These are phyloP conservation scores for Halocynthia aurantium DNA, from an alignment of 23 tunicate species.

Conservation along the genomic window DNA sequence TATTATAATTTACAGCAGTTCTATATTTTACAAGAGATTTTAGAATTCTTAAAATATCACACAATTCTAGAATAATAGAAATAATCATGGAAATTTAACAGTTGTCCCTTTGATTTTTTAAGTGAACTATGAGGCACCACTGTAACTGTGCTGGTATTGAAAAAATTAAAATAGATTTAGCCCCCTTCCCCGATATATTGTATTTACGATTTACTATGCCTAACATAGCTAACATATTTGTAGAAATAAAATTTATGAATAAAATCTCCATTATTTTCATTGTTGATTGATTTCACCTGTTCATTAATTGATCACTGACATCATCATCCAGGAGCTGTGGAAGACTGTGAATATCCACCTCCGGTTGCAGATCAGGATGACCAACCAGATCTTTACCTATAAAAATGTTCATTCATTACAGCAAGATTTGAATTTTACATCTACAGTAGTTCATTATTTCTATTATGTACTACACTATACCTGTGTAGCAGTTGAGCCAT, in stretches of 20 bases:
- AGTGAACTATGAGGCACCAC: too few species aligned
- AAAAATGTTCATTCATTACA: background rate
- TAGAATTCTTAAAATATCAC: background rate
- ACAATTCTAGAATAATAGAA: too few species aligned
- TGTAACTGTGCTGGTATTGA: too few species aligned
- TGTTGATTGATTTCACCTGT: slow-evolving; percentile 14
- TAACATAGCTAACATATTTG: too few species aligned
- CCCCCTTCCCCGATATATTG: too few species aligned
- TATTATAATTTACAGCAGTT: background rate
- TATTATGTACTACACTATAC: background rate
- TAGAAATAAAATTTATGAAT: background rate
- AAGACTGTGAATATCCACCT: slow-evolving; percentile 40
- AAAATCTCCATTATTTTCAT: background rate
- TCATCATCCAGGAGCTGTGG: slow-evolving; percentile 80
- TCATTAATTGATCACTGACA: slow-evolving; percentile 69
- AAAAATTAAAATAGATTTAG: too few species aligned
- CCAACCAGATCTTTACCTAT: slow-evolving; percentile 69
- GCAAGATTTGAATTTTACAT: too few species aligned
- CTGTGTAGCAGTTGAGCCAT: slow-evolving; percentile 76
- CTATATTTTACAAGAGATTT: background rate
- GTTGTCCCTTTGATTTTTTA: too few species aligned
- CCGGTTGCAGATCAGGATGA: slow-evolving; percentile 40
- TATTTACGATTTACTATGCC: too few species aligned
- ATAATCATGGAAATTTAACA: too few species aligned
- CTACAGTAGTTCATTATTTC: background rate